A percentile compares a stretch with the other conserved stretches of the same genome.
Evolutionary conservation across 2,113 vertebrate species (phyloP).

Genomic region (Castor canadensis): DNA sequence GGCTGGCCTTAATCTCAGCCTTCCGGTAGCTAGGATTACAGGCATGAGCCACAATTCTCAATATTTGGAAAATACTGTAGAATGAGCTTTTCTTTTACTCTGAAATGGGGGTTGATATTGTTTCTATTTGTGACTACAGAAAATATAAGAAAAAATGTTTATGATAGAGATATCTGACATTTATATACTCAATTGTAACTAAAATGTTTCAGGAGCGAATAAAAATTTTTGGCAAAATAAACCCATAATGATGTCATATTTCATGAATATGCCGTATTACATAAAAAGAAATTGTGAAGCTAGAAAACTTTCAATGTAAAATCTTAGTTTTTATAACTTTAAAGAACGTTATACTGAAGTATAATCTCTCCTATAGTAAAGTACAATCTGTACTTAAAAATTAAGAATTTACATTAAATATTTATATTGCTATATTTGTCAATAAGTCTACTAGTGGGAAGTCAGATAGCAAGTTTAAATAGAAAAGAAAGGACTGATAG

Average conservation of each 20-base stretch:
- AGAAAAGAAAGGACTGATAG: neutral
- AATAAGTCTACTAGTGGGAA: neutral
- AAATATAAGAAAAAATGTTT: constrained; percentile 20
- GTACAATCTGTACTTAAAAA: neutral
- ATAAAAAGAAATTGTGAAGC: neutral
- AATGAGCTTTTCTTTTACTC: constrained; percentile 15
- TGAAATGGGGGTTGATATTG: neutral
- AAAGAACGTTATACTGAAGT: neutral
- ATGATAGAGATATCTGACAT: neutral
- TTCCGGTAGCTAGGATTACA: no score
- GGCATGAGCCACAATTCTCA: neutral
- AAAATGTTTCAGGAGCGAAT: constrained; percentile 30
- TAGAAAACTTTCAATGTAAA: neutral
- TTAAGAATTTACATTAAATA: neutral
- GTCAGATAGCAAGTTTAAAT: constrained; percentile 23
- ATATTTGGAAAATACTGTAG: constrained; percentile 46
- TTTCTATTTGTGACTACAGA: neutral
- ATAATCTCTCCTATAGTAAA: neutral
- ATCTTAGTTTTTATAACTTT: neutral
- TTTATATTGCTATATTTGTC: constrained; percentile 45
- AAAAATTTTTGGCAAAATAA: constrained; percentile 13
- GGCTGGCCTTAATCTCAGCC: no score
- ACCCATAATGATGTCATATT: neutral
- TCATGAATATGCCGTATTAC: neutral
- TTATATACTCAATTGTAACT: neutral